phyloP scores from a whole-genome alignment of 2,113 vertebrate genomes.

The Otolemur garnettii region DNA sequence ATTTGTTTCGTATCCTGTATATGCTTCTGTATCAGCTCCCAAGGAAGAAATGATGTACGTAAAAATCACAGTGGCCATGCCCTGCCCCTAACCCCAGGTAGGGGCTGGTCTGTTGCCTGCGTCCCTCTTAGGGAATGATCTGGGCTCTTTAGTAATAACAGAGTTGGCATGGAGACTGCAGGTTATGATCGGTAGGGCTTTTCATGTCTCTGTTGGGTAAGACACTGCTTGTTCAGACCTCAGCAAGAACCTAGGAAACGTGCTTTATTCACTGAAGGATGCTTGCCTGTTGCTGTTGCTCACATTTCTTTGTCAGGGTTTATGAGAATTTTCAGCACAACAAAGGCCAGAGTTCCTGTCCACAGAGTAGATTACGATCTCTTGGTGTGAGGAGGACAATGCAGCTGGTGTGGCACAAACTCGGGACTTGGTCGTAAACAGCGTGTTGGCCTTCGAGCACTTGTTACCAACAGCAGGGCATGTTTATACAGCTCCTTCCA shows the following conservation, averaged over 20 bases:
- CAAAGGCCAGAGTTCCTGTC: slow-evolving; percentile 78
- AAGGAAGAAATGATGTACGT: background rate
- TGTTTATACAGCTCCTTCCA: slow-evolving; percentile 75
- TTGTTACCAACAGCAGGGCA: background rate
- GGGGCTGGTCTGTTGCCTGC: background rate
- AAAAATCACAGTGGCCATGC: background rate
- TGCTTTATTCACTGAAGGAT: slow-evolving; percentile 22
- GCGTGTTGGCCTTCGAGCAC: slow-evolving; percentile 16
- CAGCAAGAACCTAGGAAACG: slow-evolving; percentile 16
- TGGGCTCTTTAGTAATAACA: rapidly evolving
- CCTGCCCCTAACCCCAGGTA: background rate
- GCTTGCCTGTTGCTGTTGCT: background rate
- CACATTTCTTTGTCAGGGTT: slow-evolving; percentile 59
- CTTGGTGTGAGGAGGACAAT: slow-evolving; percentile 49
- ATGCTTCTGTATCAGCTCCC: background rate
- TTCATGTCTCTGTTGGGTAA: background rate
- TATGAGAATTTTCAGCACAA: slow-evolving; percentile 76
- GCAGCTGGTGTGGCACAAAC: background rate
- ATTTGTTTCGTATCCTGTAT: background rate
- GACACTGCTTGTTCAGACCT: background rate
- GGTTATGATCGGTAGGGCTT: background rate
- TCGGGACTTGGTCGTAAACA: slow-evolving; percentile 64
- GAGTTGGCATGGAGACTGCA: background rate
- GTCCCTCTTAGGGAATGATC: background rate
- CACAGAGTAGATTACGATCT: slow-evolving; percentile 72